Base-by-base conservation (phyloP, 2,797 vertebrate genomes). In the Gadopsis bispinosus region DNA sequence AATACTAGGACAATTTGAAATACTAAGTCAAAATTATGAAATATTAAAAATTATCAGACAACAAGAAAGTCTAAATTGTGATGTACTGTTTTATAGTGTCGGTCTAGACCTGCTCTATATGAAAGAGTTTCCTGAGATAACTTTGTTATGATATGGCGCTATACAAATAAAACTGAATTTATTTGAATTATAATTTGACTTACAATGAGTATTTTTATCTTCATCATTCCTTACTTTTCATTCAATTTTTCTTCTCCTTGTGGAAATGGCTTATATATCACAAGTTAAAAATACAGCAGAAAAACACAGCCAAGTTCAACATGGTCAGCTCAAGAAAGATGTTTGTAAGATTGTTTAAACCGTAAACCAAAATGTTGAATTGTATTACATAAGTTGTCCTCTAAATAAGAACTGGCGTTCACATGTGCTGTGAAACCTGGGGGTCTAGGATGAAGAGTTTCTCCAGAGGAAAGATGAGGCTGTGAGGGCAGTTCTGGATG, bases 401-500 rank as follows among this genome's bases (percentile, higher is more conserved):
- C 9, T 63, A 19, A 43, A 3, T 59, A 20, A 43, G 43, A 5
- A 7, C 3, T 79, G 41, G 4, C 54, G 29, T 39, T 72, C 2
- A 48, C 8, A 1, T 63, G 19, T 74, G 1, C 33, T 83, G 22
- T 80, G 35, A 31, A 73, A 68, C 63, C 2, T 16, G 73, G 19
- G 58, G 33, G 37, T 88, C 1, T 20, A 99, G 98, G 98, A 99
- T 91, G 94, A 97, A 60, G 97, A 99, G 41, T 97, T 99, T 80
- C 75, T 93, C 41, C 94, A 96, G 87, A 96, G 96, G 89, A 98
- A 96, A 89, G 96, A 96, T 68, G 96, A 96, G 79, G 96, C 96
- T 13, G 85, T 96, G 54, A 96, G 91, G 84, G 94, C 96, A 0
- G 93, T 98, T 4, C 81, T 93, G 48, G 95, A 97, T 45, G 95